Evolutionary conservation across 1,140 invertebrate genomes (phyloP).

Genomic region (Arctopsyche grandis): DNA sequence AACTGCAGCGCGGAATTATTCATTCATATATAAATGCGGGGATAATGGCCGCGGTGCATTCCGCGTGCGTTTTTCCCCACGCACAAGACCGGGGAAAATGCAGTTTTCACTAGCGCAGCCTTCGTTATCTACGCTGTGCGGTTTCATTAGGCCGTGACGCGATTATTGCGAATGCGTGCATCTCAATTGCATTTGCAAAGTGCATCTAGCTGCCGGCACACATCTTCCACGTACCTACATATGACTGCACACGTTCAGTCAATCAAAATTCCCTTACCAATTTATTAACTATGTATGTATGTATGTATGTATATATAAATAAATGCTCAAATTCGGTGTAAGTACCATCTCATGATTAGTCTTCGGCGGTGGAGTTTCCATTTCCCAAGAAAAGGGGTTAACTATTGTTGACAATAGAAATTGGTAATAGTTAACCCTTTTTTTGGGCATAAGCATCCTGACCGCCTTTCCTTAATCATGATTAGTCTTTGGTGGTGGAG

Average conservation of each 20-base stretch:
- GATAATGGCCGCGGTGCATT: not conserved
- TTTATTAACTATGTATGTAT: not conserved
- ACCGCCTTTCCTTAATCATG: too few relatives aligned
- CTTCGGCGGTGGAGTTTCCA: too few relatives aligned
- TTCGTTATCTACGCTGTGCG: constrained; percentile 38
- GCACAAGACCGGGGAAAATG: constrained; percentile 3
- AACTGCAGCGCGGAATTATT: not conserved
- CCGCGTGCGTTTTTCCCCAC: not conserved
- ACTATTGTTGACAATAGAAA: too few relatives aligned
- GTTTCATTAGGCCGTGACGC: constrained; percentile 46
- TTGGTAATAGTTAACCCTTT: too few relatives aligned
- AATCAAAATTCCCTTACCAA: too few relatives aligned
- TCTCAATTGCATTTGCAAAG: constrained; percentile 51
- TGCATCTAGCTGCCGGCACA: constrained; percentile 11
- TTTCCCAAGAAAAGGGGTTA: too few relatives aligned
- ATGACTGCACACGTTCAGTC: not conserved
- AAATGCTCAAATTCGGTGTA: not conserved
- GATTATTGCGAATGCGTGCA: constrained; percentile 51
- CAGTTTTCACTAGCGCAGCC: constrained; percentile 23
- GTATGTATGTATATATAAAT: constrained; percentile 7
- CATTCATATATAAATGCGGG: not conserved
- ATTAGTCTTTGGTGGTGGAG: too few relatives aligned
- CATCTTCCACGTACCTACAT: not conserved
- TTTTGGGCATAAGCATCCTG: too few relatives aligned
- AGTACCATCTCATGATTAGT: too few relatives aligned